Conservation (phyloP, 2,888 invertebrate genomes). For the Acronicta alni region DNA sequence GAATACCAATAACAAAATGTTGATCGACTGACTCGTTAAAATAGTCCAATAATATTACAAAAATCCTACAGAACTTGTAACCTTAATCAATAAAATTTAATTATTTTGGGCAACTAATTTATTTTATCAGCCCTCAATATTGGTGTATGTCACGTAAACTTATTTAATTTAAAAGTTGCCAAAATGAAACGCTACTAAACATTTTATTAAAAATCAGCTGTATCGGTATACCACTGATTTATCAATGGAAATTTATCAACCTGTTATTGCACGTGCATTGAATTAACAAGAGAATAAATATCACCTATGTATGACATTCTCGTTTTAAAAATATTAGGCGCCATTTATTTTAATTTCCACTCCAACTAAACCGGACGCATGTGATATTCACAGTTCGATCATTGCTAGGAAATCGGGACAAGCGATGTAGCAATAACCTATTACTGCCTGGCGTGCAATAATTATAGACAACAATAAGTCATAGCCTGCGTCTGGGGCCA, state of each 20-base stretch:
- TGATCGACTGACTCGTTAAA: too few species aligned
- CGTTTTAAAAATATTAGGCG: slow-evolving; percentile 3
- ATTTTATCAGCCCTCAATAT: not conserved
- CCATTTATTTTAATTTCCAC: slow-evolving; percentile 16
- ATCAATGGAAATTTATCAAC: not conserved
- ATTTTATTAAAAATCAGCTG: not conserved
- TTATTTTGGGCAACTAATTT: not conserved
- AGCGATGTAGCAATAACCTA: slow-evolving; percentile 15
- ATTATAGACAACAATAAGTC: slow-evolving; percentile 40
- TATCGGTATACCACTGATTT: not conserved
- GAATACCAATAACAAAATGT: too few species aligned
- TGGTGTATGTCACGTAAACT: not conserved
- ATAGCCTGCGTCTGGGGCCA: slow-evolving; percentile 12
- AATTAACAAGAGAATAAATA: slow-evolving; percentile 28
- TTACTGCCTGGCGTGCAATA: slow-evolving; percentile 13
- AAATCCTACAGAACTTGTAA: too few species aligned
- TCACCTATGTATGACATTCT: slow-evolving; percentile 5
- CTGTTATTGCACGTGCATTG: slow-evolving; percentile 11
- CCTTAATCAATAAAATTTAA: too few species aligned
- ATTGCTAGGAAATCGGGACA: not conserved
- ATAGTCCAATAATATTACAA: too few species aligned
- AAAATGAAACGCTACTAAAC: not conserved
- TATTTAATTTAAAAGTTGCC: not conserved
- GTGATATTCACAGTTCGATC: slow-evolving; percentile 8
- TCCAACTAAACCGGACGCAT: slow-evolving; percentile 12